Evolutionary conservation across 2,888 invertebrate genomes (phyloP), one percentile per base, ranked within the genome.

Genomic region (Melieria picta): DNA sequence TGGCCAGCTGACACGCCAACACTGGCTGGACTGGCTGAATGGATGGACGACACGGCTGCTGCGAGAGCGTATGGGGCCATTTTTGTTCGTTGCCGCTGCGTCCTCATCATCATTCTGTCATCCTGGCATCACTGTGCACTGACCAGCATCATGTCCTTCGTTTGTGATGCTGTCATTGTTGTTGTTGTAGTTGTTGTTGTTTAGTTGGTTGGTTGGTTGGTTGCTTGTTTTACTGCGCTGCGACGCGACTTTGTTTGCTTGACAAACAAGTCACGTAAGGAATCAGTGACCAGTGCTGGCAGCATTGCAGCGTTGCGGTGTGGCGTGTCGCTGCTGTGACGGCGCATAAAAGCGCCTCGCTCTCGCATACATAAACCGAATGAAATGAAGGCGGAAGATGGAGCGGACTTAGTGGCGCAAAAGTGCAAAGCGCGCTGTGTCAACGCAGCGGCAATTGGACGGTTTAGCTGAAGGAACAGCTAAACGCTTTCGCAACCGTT

Each of bases 241-340:
- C 5, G 4, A 13, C n/a, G 42, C 11, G 47, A 46, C 47, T 69
- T 13, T 55, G 69, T 62, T 60, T 60, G 60, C 55, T 69, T 62
- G 16, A 42, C 56, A 69, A 62, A 62, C 69, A 62, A 62, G 69
- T 69, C 69, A 69, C 69, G 69, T 69, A 69, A 69, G 62, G 69
- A 69, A 62, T 69, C 69, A 69, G 69, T 69, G 69, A 16, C 16
- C 56, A 62, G 46, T 55, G 50, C 30, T 69, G 69, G 45, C 55
- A 55, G 42, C 55, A 62, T 69, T 11, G 61, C 58, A 30, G 11
- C 50, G 7, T 50, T 50, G 7, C 11, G 50, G 9, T 50, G 50
- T 50, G 45, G 52, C 61, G 50, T 43, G 68, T 55, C 60, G 45
- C 62, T 61, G 68, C 68, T 61, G 61, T 55, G 55, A 55, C 62